These are phyloP conservation scores for Coryphaenoides rupestris DNA, from an alignment of 2,113 vertebrate species.

Conservation along the genomic window DNA sequence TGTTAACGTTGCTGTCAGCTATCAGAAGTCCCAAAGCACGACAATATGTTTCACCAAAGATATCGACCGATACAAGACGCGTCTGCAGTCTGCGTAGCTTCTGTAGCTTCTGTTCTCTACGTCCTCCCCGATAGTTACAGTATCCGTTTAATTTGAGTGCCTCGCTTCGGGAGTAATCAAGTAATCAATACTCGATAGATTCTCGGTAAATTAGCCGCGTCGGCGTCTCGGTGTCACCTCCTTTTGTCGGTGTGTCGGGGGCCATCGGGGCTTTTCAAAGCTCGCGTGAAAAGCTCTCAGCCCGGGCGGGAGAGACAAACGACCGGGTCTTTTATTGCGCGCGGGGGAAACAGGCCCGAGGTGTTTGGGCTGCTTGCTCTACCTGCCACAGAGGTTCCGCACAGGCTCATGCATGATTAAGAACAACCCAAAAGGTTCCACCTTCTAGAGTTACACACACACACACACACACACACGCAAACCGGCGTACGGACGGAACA, in stretches of 20 bases:
- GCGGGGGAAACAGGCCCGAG: slow-evolving; percentile 20
- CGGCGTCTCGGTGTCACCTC: slow-evolving; percentile 1
- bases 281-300: slow-evolving; percentile 17
- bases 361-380: slow-evolving; percentile 40
- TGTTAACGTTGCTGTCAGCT: too few species aligned
- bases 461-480: too few species aligned
- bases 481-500: slow-evolving; percentile 26
- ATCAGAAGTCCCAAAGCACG: too few species aligned
- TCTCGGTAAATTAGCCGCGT: slow-evolving; percentile 1
- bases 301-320: slow-evolving; percentile 32
- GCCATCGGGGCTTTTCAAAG: slow-evolving; percentile 8
- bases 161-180: too few species aligned
- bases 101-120: too few species aligned
- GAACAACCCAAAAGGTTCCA: slow-evolving; percentile 31
- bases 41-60: too few species aligned
- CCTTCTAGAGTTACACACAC: slow-evolving; percentile 58
- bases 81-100: too few species aligned
- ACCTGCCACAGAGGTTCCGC: slow-evolving; percentile 51
- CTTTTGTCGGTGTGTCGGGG: too few species aligned
- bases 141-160: too few species aligned
- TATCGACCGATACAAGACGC: too few species aligned
- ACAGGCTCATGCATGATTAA: slow-evolving; percentile 64
- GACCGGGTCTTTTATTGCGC: slow-evolving; percentile 31
- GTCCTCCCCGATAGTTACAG: too few species aligned
- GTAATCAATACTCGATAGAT: slow-evolving; percentile 33